A percentile compares a stretch with the other conserved stretches of the same genome.
Conservation (phyloP, 2,888 invertebrate genomes). For the Cephonodes hylas region DNA sequence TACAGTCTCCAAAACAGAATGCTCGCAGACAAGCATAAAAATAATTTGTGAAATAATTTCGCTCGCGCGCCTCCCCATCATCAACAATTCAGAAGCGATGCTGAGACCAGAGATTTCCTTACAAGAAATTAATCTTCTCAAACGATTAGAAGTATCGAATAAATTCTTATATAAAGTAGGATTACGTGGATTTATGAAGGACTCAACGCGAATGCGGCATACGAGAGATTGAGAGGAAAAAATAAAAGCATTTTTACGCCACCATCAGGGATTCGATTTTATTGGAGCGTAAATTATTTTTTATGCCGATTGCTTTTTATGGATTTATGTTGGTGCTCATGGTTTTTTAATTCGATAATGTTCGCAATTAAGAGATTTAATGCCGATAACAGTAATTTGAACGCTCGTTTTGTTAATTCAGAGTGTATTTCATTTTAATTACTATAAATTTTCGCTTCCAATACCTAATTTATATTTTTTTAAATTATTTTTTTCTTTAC, state of each 20-base stretch:
- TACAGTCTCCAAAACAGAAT: too few relatives aligned
- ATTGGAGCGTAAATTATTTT: constrained; percentile 6
- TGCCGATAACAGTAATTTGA: not conserved
- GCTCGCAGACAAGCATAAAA: too few relatives aligned
- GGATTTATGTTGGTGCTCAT: not conserved
- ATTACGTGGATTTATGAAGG: constrained; percentile 26
- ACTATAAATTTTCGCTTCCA: too few relatives aligned
- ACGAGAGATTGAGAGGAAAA: constrained; percentile 11
- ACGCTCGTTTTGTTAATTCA: not conserved
- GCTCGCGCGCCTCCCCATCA: not conserved
- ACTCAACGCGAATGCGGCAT: constrained; percentile 18
- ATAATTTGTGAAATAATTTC: too few relatives aligned
- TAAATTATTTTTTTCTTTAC: too few relatives aligned
- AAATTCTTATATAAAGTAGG: constrained; percentile 51
- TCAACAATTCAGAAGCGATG: not conserved
- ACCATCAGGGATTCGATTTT: constrained; percentile 3
- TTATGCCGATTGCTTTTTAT: not conserved
- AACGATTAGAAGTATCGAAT: constrained; percentile 51
- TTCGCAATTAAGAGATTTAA: not conserved
- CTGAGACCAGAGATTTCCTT: constrained; percentile 21
- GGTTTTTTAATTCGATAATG: not conserved
- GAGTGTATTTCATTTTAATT: not conserved
- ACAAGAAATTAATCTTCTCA: constrained; percentile 55
- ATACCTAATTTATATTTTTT: too few relatives aligned
- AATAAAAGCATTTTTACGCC: not conserved